Conservation (phyloP, 2,113 vertebrate species). For the Verasper variegatus region DNA sequence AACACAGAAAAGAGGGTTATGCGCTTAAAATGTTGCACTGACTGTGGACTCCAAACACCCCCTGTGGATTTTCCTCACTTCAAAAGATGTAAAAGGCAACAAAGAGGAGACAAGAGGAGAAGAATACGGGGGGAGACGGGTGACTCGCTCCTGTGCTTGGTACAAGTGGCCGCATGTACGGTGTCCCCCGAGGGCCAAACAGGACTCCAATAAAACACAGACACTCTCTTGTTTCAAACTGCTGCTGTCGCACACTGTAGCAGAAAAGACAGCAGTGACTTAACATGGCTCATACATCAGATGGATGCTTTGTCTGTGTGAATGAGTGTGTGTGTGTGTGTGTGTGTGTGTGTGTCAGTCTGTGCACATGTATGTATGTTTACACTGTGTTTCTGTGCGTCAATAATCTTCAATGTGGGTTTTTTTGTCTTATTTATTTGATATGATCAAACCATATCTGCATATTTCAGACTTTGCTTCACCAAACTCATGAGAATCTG, state of each 20-base stretch:
- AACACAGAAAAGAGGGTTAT: constrained; percentile 12
- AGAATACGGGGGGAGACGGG: background rate
- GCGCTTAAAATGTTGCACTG: constrained; percentile 51
- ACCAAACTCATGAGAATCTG: constrained; percentile 18
- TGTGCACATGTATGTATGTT: constrained; percentile 26
- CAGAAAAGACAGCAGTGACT: constrained; percentile 52
- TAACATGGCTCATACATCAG: constrained; percentile 55
- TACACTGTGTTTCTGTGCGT: constrained; percentile 54
- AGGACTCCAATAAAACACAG: constrained; percentile 52
- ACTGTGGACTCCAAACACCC: constrained; percentile 52
- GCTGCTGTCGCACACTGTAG: constrained; percentile 65
- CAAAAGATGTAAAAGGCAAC: constrained; percentile 44
- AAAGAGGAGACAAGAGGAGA: constrained; percentile 22
- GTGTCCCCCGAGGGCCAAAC: constrained; percentile 40
- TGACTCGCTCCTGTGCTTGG: constrained; percentile 23
- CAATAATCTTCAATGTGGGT: constrained; percentile 22
- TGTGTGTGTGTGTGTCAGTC: background rate
- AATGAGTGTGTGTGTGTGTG: background rate
- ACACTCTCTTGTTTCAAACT: constrained; percentile 43
- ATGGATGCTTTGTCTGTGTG: constrained; percentile 46
- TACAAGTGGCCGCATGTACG: constrained; percentile 32
- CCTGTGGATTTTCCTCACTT: constrained; percentile 48
- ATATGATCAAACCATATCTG: constrained; percentile 27
- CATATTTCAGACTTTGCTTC: constrained; percentile 35
- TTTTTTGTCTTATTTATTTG: constrained; percentile 59